A percentile compares a stretch with the other conserved stretches of the same genome.
Conservation (phyloP, 2,797 vertebrate genomes). For the Glyptemys insculpta region DNA sequence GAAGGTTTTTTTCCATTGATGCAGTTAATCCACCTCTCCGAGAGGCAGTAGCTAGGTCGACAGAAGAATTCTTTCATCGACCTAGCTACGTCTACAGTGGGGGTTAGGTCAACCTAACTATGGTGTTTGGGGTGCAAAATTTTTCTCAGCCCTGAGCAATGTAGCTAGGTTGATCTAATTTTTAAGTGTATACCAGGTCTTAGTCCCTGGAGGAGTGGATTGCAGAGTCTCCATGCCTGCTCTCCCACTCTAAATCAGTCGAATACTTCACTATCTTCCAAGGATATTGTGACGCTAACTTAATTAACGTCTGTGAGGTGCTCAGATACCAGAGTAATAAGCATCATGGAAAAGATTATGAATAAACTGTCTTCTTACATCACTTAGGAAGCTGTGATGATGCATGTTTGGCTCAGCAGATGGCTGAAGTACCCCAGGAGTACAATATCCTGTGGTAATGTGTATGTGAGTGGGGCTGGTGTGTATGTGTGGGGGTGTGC, state of each 20-base stretch:
- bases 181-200: not conserved
- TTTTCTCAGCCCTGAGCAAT: not conserved
- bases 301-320: not conserved
- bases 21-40: not conserved
- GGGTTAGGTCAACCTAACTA: not conserved
- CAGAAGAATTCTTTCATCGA: not conserved
- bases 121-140: not conserved
- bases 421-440: not conserved
- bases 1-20: not conserved
- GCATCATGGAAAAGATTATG: not conserved
- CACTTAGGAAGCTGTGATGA: not conserved
- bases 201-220: not conserved
- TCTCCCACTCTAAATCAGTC: accelerated
- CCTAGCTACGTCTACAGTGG: not conserved
- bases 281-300: not conserved
- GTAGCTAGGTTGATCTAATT: not conserved
- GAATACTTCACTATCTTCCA: not conserved
- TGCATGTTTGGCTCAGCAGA: not conserved
- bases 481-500: not conserved
- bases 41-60: not conserved
- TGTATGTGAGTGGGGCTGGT: not conserved
- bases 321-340: not conserved
- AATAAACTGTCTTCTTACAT: not conserved
- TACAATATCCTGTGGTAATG: not conserved
- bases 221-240: not conserved